Evolutionary conservation across 53 echinoderm and acorn worm species (phyloP), one percentile per base, ranked within the genome.

Genomic region (Antedon mediterranea): DNA sequence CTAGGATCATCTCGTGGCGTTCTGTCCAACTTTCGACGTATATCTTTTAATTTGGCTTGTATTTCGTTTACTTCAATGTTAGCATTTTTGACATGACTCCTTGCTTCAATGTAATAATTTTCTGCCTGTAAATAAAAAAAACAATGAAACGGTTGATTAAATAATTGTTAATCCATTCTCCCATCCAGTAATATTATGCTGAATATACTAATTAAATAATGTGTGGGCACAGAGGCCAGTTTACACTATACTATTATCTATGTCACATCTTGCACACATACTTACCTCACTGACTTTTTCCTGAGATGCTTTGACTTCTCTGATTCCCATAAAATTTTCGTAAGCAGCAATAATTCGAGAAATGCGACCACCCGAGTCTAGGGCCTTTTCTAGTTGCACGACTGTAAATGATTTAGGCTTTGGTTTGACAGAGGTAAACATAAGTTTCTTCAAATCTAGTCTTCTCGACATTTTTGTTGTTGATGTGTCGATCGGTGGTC

Each of bases 1-100:
- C 90, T 88, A 0, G 88, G 86, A 71, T 98, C 92, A 74, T 98
- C 98, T 4, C 98, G 84, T 9, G 98, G 77, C 20, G 91, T 92
- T 34, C 98, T 71, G 81, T 98, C 98, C 3, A 98, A 80, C 70
- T 92, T 98, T 30, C 90, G 78, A 20, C 98, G 79, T 31, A 98
- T 71, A 75, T 83, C 31, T 76, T 85, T 79, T 3, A 98, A 81
- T 71, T 98, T 86, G 7, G 86, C 72, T 75, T 98, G 92, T n/a
- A 92, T 73, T 23, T 73, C 74, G 30, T 85, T 83, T 13, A 98
- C 78, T 78, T 98, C 85, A 70, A 87, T 77, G 29, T 83, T 71
- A 3, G 88, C 84, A 42, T 85, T 84, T 70, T 86, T 78, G 28
- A 92, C 92, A 32, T 82, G 43, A 73, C 83, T 76, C 4, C 98